A percentile compares a stretch with the other conserved stretches of the same genome.
Evolutionary conservation across 2,888 invertebrate genomes (phyloP).

Genomic region (Linnaemya vulpina): DNA sequence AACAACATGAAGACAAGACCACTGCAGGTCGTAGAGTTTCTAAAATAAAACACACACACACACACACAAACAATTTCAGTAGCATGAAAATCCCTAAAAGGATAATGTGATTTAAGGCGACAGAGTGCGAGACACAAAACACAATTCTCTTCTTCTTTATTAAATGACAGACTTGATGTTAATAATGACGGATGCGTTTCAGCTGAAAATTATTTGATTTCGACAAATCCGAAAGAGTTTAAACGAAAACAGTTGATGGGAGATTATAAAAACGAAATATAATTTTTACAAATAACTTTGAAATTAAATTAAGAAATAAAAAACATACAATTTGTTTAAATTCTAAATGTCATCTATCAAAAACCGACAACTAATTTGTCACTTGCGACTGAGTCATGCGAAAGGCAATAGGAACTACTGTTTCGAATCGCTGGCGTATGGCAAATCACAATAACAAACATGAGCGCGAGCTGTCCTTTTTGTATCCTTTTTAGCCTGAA

Average conservation of each 20-base stretch:
- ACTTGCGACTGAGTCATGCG: background rate
- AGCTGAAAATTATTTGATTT: conserved; percentile 50
- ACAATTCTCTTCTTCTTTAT: conserved; percentile 8
- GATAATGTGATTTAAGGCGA: conserved; percentile 42
- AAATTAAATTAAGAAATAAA: conserved; percentile 31
- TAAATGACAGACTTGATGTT: conserved; percentile 67
- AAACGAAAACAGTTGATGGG: conserved; percentile 5
- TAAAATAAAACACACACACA: background rate
- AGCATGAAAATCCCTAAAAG: conserved; percentile 34
- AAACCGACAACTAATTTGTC: conserved; percentile 31
- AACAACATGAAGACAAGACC: background rate
- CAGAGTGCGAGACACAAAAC: conserved; percentile 1
- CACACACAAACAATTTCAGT: background rate
- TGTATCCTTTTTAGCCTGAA: no score
- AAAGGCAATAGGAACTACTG: background rate
- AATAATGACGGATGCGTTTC: conserved; percentile 69
- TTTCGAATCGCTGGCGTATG: no score
- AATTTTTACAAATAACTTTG: conserved; percentile 27
- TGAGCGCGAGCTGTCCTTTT: no score
- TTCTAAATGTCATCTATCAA: conserved; percentile 50
- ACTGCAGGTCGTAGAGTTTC: conserved; percentile 10
- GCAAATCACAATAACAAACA: no score
- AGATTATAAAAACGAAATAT: background rate
- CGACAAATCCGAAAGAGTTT: conserved; percentile 34
- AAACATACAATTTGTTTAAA: conserved; percentile 53